phyloP scores from a whole-genome alignment of 2,797 vertebrate species.

The Numenius phaeopus region DNA sequence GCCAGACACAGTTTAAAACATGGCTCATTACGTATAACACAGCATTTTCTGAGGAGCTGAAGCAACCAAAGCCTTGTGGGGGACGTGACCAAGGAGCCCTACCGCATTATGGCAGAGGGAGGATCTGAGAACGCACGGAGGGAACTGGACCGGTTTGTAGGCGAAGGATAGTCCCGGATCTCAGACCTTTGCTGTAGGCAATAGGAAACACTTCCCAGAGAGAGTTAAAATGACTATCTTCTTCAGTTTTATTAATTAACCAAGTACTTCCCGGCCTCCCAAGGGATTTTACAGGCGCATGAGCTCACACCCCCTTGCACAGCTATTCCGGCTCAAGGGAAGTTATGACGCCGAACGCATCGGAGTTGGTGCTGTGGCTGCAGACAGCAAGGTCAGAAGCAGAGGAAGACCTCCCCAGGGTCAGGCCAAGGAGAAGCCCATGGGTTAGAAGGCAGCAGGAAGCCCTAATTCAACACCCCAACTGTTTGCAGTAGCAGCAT shows the following conservation, averaged over 20 bases:
- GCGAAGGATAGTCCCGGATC: background rate
- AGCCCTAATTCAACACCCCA: background rate
- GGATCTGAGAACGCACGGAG: accelerated
- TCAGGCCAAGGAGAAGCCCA: background rate
- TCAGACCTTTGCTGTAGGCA: background rate
- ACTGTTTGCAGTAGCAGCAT: background rate
- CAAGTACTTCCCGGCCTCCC: background rate
- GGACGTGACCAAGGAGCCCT: accelerated
- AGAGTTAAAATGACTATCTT: background rate
- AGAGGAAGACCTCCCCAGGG: background rate
- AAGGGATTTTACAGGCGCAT: background rate
- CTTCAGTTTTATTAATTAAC: background rate
- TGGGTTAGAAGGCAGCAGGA: constrained; percentile 5
- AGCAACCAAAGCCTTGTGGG: accelerated
- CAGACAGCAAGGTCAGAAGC: background rate
- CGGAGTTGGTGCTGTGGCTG: background rate
- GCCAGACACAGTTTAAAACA: accelerated
- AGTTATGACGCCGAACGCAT: background rate
- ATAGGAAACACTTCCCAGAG: accelerated
- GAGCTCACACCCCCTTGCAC: background rate
- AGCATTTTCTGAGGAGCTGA: background rate
- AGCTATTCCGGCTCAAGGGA: background rate
- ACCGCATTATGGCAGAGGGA: accelerated
- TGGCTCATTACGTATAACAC: accelerated
- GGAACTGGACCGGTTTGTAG: accelerated